A percentile compares a stretch with the other conserved stretches of the same genome.
Evolutionary conservation across 2,113 vertebrate genomes (phyloP).

Genomic region (Centropristis striata): DNA sequence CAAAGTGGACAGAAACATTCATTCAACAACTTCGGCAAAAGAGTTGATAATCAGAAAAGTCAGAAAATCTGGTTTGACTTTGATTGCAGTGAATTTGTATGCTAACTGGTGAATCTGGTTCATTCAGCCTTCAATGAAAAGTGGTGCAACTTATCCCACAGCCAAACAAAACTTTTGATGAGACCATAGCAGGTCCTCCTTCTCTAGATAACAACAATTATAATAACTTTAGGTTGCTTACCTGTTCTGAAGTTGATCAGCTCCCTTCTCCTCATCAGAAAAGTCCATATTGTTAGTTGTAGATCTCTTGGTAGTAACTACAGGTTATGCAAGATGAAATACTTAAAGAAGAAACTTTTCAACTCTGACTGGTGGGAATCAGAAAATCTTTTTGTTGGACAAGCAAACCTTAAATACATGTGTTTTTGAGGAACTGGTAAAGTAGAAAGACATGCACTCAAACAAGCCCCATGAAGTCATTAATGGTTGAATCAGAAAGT

Average conservation of each 20-base stretch:
- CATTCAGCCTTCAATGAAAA: background rate
- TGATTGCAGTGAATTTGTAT: background rate
- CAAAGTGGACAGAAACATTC: background rate
- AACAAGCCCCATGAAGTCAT: background rate
- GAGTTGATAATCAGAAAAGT: background rate
- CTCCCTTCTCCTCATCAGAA: conserved; percentile 10
- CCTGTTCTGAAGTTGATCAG: conserved; percentile 44
- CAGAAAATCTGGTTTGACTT: background rate
- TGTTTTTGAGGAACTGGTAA: background rate
- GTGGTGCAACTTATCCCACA: background rate
- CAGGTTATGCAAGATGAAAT: background rate
- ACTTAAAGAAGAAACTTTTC: background rate
- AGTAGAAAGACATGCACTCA: background rate
- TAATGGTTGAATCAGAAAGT: conserved; percentile 20
- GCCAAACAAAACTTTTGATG: background rate
- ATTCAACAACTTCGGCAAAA: background rate
- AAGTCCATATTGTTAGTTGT: conserved; percentile 7
- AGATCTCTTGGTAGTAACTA: conserved; percentile 5
- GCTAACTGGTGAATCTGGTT: background rate
- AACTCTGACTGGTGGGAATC: too few species aligned
- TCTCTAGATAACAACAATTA: background rate
- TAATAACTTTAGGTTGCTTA: conserved; percentile 24
- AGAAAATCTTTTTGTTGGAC: background rate
- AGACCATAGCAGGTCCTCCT: background rate
- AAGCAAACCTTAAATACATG: background rate